These are phyloP conservation scores for Xestia xanthographa DNA, from an alignment of 2,888 invertebrate genomes.

Conservation along the genomic window DNA sequence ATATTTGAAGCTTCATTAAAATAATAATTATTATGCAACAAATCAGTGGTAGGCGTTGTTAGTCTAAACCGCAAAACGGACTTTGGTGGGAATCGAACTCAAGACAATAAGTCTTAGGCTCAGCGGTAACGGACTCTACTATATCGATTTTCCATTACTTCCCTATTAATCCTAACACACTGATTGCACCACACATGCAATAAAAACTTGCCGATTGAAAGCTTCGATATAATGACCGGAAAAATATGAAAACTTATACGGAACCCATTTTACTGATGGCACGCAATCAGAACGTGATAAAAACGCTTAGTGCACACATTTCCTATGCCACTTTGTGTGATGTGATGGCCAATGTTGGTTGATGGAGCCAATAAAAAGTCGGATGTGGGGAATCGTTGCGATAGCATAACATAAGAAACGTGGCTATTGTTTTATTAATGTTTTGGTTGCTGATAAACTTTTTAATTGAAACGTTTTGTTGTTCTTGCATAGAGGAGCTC, in stretches of 20 bases:
- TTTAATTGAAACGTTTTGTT: neutral
- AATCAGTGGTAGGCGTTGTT: neutral
- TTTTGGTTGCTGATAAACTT: neutral
- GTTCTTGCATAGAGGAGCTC: too few species aligned
- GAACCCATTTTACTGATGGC: constrained; percentile 72
- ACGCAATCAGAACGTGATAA: constrained; percentile 71
- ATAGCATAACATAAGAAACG: neutral
- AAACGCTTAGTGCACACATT: constrained; percentile 69
- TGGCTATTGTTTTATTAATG: neutral
- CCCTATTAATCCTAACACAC: neutral
- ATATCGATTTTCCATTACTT: constrained; percentile 22
- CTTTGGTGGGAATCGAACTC: neutral
- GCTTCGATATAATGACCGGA: constrained; percentile 64
- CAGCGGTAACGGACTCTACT: neutral
- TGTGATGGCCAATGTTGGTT: constrained; percentile 62
- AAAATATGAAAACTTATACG: constrained; percentile 71
- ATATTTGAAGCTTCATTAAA: too few species aligned
- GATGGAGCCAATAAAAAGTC: constrained; percentile 31
- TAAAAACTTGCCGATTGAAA: constrained; percentile 61
- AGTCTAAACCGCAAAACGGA: neutral
- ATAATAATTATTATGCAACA: neutral
- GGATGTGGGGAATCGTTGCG: constrained; percentile 40
- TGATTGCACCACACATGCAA: constrained; percentile 54
- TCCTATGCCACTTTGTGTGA: constrained; percentile 65
- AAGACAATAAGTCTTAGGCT: neutral